Conservation (phyloP, 2,113 vertebrate species). For the Glaucomys volans region DNA sequence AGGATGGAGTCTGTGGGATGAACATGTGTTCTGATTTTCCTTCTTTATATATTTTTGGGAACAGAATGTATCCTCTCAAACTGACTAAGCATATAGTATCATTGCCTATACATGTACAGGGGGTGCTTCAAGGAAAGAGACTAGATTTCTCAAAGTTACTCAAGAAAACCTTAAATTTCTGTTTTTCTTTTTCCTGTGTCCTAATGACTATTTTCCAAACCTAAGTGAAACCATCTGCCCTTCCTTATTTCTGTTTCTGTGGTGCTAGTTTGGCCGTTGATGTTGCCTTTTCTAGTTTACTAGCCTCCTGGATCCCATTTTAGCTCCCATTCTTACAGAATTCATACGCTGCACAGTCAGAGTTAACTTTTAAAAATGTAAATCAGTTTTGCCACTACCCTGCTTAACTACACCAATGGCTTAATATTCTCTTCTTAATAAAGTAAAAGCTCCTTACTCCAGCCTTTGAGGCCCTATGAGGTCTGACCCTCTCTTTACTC, state of each 20-base stretch:
- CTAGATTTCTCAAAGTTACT: background rate
- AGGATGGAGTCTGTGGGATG: background rate
- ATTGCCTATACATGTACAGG: background rate
- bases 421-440: background rate
- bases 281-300: background rate
- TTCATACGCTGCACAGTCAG: background rate
- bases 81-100: background rate
- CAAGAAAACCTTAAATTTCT: conserved; percentile 10
- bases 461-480: background rate
- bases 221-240: background rate
- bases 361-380: conserved; percentile 25
- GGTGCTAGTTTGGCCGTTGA: background rate
- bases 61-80: background rate
- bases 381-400: background rate
- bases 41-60: background rate
- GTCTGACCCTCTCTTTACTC: background rate
- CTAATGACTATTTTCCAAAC: background rate
- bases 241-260: background rate
- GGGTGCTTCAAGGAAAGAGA: background rate
- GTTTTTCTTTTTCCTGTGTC: background rate
- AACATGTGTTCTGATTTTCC: background rate
- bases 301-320: background rate
- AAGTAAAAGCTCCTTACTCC: background rate
- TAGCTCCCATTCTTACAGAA: background rate
- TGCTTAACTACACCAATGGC: background rate